These are phyloP conservation scores for Drosophila ananassae DNA, from an alignment of 1,140 invertebrate species.

Conservation along the genomic window DNA sequence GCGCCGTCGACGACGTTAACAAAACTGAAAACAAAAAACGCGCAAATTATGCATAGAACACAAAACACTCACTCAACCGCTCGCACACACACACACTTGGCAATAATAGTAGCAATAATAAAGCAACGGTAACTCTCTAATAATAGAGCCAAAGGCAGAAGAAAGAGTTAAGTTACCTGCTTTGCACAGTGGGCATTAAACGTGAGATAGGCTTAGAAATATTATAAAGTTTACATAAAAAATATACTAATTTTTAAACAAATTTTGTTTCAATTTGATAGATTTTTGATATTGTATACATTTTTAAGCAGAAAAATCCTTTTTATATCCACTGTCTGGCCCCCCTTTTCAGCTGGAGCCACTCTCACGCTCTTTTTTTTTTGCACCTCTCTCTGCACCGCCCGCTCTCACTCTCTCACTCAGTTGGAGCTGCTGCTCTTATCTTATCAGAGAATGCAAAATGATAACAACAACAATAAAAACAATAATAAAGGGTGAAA, in stretches of 20 bases:
- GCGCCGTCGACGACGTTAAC: slow-evolving; percentile 73
- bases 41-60: slow-evolving; percentile 81
- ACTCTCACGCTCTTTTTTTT: slow-evolving; percentile 33
- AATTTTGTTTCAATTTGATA: no score
- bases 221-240: neutral
- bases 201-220: neutral
- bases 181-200: neutral
- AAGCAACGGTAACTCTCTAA: slow-evolving; percentile 79
- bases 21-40: slow-evolving; percentile 80
- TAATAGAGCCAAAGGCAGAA: slow-evolving; percentile 63
- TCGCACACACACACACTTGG: slow-evolving; percentile 15
- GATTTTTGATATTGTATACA: neutral
- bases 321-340: neutral
- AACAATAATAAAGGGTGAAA: slow-evolving; percentile 14
- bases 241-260: neutral
- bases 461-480: slow-evolving; percentile 16
- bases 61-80: slow-evolving; percentile 25
- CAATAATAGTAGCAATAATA: slow-evolving; percentile 73
- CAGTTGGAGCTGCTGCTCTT: slow-evolving; percentile 14
- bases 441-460: slow-evolving; percentile 37
- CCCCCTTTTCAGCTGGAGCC: slow-evolving; percentile 38
- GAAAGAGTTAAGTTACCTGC: slow-evolving; percentile 17
- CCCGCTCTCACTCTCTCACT: slow-evolving; percentile 14
- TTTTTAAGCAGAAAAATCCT: neutral
- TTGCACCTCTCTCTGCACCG: slow-evolving; percentile 10